Evolutionary conservation across 2,888 invertebrate species (phyloP), one percentile per base, ranked within the genome.

Genomic region (Lithophane socia): DNA sequence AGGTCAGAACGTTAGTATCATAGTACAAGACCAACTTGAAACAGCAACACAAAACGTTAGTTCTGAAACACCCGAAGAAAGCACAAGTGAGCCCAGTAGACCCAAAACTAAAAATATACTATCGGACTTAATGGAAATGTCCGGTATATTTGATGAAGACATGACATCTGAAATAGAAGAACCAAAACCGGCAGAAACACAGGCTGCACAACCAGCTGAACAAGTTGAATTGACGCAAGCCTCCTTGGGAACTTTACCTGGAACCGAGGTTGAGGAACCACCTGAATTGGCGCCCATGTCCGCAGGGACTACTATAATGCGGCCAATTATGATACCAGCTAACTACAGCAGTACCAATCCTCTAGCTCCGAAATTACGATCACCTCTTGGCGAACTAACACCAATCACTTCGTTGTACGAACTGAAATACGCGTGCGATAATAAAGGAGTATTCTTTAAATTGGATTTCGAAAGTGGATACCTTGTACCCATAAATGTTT

Each of bases 61-160:
- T 70, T 63, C 37, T 52, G 73, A 77, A 66, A 54, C 63, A 65
- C 67, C 68, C 24, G 63, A 82, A 71, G 44, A 73, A 16, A 68
- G 29, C 52, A 52, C 21, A 1, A 66, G 21, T 47, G 71, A 73
- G 44, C 52, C 65, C 2, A 49, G 29, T 47, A 82, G 1, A 29
- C 42, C 71, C 56, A 91, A 85, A 69, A 91, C 91, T 79, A 95
- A 95, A 85, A 92, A 94, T 66, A 92, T 96, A 84, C 81, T 96
- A 52, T 96, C 96, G 0, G 96, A 96, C 88, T 92, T 96, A 82
- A 96, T 96, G 96, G 94, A 94, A 92, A 95, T 96, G 95, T 96
- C 96, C 16, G 96, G 96, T 16, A 96, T 96, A 87, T 93, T 93
- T 18, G 89, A 92, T 73, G 95, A 95, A 81, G 96, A 96, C 75